phyloP scores from a whole-genome alignment of 2,888 invertebrate genomes.

The Amiota communis region DNA sequence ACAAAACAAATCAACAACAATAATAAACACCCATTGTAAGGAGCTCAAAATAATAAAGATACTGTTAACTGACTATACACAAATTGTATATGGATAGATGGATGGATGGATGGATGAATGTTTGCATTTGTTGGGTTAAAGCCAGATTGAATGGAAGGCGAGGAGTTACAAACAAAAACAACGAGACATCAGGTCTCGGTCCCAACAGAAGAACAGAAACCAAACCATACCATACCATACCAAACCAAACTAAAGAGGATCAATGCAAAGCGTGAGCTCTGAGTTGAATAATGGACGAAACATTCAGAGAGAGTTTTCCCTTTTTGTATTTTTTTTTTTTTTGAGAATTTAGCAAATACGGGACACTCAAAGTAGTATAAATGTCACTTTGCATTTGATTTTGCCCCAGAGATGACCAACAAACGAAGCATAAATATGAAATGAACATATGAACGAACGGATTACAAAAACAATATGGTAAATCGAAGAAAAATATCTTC shows the following conservation, averaged over 20 bases:
- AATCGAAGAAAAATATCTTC: constrained; percentile 23
- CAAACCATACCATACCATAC: constrained; percentile 30
- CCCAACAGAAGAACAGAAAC: constrained; percentile 33
- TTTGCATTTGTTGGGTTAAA: constrained; percentile 5
- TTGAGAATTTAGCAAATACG: no score
- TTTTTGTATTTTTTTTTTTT: no score
- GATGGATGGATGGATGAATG: neutral
- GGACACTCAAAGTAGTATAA: constrained; percentile 55
- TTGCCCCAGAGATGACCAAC: constrained; percentile 62
- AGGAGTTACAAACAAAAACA: constrained; percentile 18
- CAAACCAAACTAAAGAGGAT: constrained; percentile 37
- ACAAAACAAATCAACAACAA: constrained; percentile 65
- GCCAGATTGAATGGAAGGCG: constrained; percentile 24
- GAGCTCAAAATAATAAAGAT: constrained; percentile 31
- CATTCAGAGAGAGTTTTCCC: constrained; percentile 4
- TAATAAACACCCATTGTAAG: constrained; percentile 61
- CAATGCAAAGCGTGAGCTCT: neutral
- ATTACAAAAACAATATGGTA: constrained; percentile 37
- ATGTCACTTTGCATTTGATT: constrained; percentile 70
- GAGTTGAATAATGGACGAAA: neutral
- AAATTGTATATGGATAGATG: neutral
- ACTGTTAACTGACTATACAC: constrained; percentile 21
- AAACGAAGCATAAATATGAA: constrained; percentile 61
- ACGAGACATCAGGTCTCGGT: constrained; percentile 27
- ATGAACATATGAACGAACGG: constrained; percentile 42